Conservation (phyloP, 2,797 vertebrate genomes). For the Mionectes olivaceus region DNA sequence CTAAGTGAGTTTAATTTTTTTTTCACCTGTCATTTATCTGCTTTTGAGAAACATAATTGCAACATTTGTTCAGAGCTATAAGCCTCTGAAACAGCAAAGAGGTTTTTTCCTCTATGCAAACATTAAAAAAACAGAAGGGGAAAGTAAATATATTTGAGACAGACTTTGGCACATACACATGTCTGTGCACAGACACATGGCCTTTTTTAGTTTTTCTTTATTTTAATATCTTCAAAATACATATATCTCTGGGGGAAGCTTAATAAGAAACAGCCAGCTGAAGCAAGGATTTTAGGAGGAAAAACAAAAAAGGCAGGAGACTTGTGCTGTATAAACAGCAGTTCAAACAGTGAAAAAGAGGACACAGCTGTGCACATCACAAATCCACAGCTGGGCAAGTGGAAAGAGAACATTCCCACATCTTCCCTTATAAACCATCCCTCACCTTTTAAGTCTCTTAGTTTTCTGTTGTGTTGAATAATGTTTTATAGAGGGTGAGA, state of each 20-base stretch:
- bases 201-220: neutral
- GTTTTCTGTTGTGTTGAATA: conserved; percentile 38
- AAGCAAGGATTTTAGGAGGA: conserved; percentile 34
- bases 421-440: conserved; percentile 40
- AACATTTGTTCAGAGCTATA: conserved; percentile 57
- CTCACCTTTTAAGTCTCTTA: conserved; percentile 28
- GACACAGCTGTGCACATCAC: conserved; percentile 51
- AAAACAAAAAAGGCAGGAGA: conserved; percentile 11
- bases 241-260: neutral
- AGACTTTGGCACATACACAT: neutral
- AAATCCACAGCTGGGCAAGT: conserved; percentile 55
- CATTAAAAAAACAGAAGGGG: conserved; percentile 31
- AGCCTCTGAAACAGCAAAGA: conserved; percentile 28
- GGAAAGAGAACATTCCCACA: conserved; percentile 38
- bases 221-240: conserved; percentile 42
- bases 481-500: neutral
- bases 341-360: conserved; percentile 53
- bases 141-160: neutral
- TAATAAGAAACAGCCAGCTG: conserved; percentile 41
- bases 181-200: neutral
- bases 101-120: neutral
- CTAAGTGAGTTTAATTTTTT: conserved; percentile 67
- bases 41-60: conserved; percentile 69
- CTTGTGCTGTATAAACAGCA: neutral
- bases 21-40: conserved; percentile 63